Evolutionary conservation across 2,113 vertebrate genomes (phyloP).

Genomic region (Forbesichthys papilliferus): DNA sequence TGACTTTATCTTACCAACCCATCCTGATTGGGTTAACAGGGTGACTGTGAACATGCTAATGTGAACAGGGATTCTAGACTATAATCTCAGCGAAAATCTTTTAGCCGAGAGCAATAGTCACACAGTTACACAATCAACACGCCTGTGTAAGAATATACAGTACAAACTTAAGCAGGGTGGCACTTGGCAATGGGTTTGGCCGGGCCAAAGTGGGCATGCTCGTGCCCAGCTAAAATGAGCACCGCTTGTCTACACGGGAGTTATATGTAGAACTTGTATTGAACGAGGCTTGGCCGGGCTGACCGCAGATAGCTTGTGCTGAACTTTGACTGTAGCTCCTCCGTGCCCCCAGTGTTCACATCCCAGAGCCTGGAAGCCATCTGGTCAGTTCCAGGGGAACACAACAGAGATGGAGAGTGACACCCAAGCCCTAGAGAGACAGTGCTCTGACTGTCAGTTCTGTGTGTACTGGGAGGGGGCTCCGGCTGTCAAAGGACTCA

Average conservation of each 20-base stretch:
- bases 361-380: constrained; percentile 60
- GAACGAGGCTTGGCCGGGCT: constrained; percentile 30
- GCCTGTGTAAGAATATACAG: too few species aligned
- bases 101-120: too few species aligned
- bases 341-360: constrained; percentile 56
- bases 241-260: constrained; percentile 7
- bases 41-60: too few species aligned
- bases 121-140: constrained; percentile 4
- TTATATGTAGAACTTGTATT: constrained; percentile 40
- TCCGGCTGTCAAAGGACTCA: constrained; percentile 70
- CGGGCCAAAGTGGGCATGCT: constrained; percentile 23
- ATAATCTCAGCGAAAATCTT: too few species aligned
- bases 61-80: too few species aligned
- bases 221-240: constrained; percentile 18
- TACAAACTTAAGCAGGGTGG: background rate
- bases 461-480: constrained; percentile 15
- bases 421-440: constrained; percentile 72
- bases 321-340: constrained; percentile 64
- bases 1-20: too few species aligned
- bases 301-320: constrained; percentile 41
- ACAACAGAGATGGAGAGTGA: constrained; percentile 72
- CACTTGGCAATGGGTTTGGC: constrained; percentile 12
- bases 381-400: constrained; percentile 68
- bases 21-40: too few species aligned
- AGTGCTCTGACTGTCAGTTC: constrained; percentile 61